Evolutionary conservation across 2,113 vertebrate genomes (phyloP), one percentile per base, ranked within the genome.

Genomic region (Ceyx cyanopectus): DNA sequence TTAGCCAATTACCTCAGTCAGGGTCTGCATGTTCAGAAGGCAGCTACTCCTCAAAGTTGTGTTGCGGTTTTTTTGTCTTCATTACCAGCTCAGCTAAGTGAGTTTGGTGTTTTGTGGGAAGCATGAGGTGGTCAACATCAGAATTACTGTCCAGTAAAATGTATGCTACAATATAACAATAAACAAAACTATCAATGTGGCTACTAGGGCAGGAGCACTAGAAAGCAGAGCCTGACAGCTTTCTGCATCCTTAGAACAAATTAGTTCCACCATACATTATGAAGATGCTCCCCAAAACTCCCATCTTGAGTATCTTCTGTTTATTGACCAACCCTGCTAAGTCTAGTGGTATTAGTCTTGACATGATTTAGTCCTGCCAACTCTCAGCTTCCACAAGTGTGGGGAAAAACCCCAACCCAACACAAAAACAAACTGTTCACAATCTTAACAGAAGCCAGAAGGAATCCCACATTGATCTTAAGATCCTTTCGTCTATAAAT

Each of bases 1-100:
- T 89, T 87, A 92, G 84, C 37, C 60, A 87, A 60, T 89, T 93
- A 92, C 66, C 72, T 85, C 62, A 92, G 87, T 4, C 77, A 34
- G 70, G 61, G 79, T 48, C 93, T 89, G 48, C 57, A 41, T n/a
- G 60, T 78, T 48, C 61, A 50, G 56, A 32, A 80, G 70, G 66
- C 23, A 76, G 60, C 68, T 88, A 65, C 76, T 84, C 79, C 54
- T 69, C 26, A 46, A 89, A 76, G 21, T 9, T 41, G 53, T 60
- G 40, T 61, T 14, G 69, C 90, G 58, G 70, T 88, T 72, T 50
- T 70, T 90, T 70, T 50, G 40, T 58, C 24, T 85, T 74, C 70
- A 74, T 34, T 87, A 70, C 16, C 32, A 50, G 32, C 63, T 87
- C 61, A 66, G 50, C 48, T 75, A 48, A 81, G 34, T 29, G 43